Evolutionary conservation across 2,113 vertebrate species (phyloP), one percentile per base, ranked within the genome.

Genomic region (Xyrauchen texanus): DNA sequence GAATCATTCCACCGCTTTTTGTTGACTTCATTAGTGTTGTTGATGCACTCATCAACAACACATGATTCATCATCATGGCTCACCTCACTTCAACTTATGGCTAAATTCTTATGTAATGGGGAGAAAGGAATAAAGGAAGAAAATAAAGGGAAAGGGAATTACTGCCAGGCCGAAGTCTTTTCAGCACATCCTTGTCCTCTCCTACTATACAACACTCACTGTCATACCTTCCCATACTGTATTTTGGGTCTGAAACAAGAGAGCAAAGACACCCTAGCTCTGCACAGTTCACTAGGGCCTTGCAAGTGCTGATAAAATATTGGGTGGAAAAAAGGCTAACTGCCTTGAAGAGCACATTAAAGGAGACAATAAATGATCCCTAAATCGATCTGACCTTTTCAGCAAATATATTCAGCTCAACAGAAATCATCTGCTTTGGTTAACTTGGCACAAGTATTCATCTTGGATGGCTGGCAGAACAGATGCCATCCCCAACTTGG

Each of bases 401-500:
- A 34, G 80, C 83, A 81, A 88, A 87, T 62, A 76, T 88, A 88
- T 89, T 86, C 86, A 82, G 84, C 81, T 78, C 68, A 76, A 85
- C 80, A 71, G 67, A 86, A 88, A 87, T 83, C 82, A 78, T 74
- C 81, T 78, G 82, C 75, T 64, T 83, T 77, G 80, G 80, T 83
- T 83, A 82, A 78, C 75, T 87, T 82, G 74, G 78, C 47, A 66
- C 80, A 81, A 83, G 64, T 70, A 82, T 77, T 78, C 88, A 90
- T 87, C 85, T 89, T 88, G 83, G 88, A 86, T 45, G 67, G 65
- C 72, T 47, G 73, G 71, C 55, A 61, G 83, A 85, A 84, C 90
- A 91, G 88, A 89, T 91, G 87, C 86, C 85, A 87, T 78, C 85
- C 81, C 68, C 15, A 83, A 83, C 87, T 87, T 85, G 81, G 83